A percentile compares a stretch with the other conserved stretches of the same genome.
Conservation (phyloP, 2,113 vertebrate genomes). For the Silurus meridionalis region DNA sequence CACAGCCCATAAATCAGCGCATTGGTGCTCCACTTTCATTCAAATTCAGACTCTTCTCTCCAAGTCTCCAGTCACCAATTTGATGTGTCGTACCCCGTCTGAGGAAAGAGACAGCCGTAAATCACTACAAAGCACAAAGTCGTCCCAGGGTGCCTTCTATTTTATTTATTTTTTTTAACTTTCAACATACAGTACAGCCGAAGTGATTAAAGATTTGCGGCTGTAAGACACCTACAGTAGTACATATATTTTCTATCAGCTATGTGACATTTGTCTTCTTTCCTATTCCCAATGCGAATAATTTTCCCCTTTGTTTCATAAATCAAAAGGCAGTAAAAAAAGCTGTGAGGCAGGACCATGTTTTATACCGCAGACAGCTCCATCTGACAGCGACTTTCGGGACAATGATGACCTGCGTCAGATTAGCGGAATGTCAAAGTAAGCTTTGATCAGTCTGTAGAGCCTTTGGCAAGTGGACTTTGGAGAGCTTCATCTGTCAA, state of each 20-base stretch:
- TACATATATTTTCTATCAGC: constrained; percentile 52
- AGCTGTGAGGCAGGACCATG: constrained; percentile 51
- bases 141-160: constrained; percentile 29
- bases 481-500: constrained; percentile 24
- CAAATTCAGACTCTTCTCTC: constrained; percentile 43
- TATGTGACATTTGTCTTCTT: constrained; percentile 50
- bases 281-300: constrained; percentile 55
- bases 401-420: constrained; percentile 54
- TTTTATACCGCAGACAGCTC: constrained; percentile 44
- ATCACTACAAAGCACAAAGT: constrained; percentile 38
- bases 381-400: constrained; percentile 53
- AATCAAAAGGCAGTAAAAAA: constrained; percentile 62
- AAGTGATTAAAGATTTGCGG: constrained; percentile 54
- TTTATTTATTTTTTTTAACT: not conserved
- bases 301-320: constrained; percentile 62
- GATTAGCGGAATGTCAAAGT: constrained; percentile 53
- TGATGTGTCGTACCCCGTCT: constrained; percentile 18
- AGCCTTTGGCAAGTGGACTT: constrained; percentile 24
- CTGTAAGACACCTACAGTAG: not conserved
- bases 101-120: constrained; percentile 51
- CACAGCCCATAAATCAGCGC: constrained; percentile 72
- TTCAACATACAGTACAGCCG: constrained; percentile 30
- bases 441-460: constrained; percentile 52
- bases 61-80: constrained; percentile 38
- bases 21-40: constrained; percentile 36